These are phyloP conservation scores for Pteromalus puparum DNA, from an alignment of 1,140 invertebrate genomes.

Conservation along the genomic window DNA sequence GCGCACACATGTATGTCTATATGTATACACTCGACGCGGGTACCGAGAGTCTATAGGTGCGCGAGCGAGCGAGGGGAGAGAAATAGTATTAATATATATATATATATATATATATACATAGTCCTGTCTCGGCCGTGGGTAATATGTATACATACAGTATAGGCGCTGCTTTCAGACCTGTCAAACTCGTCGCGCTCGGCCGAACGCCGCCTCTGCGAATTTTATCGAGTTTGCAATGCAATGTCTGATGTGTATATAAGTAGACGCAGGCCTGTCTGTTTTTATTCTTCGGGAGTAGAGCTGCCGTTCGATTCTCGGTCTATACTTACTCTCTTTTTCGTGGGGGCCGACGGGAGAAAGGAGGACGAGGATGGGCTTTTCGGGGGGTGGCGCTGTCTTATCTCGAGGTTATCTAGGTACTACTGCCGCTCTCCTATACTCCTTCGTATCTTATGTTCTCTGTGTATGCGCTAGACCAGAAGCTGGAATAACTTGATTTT, in stretches of 20 bases:
- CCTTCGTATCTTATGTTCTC: not conserved
- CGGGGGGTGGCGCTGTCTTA: not conserved
- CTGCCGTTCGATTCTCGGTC: not conserved
- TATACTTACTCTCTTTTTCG: no score
- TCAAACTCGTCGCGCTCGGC: constrained; percentile 1
- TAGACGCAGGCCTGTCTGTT: not conserved
- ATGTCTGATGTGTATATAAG: not conserved
- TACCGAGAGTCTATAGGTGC: not conserved
- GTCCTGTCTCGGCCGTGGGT: not conserved
- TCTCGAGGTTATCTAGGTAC: constrained; percentile 3
- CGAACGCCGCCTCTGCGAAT: constrained; percentile 2
- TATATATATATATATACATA: not conserved
- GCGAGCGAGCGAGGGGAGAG: not conserved
- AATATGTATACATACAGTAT: not conserved
- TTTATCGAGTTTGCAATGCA: not conserved
- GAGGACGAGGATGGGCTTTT: not conserved
- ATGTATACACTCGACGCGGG: not conserved
- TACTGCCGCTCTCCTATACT: not conserved
- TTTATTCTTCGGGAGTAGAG: not conserved
- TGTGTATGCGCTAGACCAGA: not conserved
- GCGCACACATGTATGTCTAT: not conserved
- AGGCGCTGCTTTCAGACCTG: not conserved
- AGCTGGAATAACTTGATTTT: no score
- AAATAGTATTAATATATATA: not conserved
- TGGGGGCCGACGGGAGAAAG: not conserved